These are phyloP conservation scores for Collichthys lucidus DNA, from an alignment of 2,113 vertebrate genomes.

Conservation along the genomic window DNA sequence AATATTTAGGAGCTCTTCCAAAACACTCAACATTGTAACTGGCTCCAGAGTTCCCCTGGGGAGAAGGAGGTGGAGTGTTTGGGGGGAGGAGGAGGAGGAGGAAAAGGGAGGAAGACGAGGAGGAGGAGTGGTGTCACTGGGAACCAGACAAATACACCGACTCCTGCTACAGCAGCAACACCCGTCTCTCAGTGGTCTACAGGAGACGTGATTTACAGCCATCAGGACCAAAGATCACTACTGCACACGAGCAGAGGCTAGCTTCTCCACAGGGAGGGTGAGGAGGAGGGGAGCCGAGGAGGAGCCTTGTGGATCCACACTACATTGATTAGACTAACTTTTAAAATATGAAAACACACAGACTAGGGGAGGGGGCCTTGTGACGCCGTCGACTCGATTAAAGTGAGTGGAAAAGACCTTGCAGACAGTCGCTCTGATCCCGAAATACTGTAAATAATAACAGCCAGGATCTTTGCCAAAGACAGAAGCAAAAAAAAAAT, in stretches of 20 bases:
- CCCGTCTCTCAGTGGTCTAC: conserved; percentile 53
- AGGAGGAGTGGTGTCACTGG: conserved; percentile 41
- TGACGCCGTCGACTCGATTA: conserved; percentile 17
- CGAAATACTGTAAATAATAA: conserved; percentile 7
- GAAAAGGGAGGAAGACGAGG: not conserved
- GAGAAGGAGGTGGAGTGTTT: conserved; percentile 67
- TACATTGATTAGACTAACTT: conserved; percentile 52
- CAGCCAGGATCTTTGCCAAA: not conserved
- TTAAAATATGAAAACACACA: conserved; percentile 25
- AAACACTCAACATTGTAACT: conserved; percentile 82
- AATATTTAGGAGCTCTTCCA: conserved; percentile 85
- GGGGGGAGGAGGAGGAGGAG: conserved; percentile 4
- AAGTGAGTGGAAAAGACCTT: conserved; percentile 8
- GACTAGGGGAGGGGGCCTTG: not conserved
- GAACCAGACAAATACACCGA: conserved; percentile 66
- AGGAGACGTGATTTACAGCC: conserved; percentile 66
- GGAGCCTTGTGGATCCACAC: conserved; percentile 43
- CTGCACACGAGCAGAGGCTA: conserved; percentile 48
- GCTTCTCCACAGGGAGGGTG: conserved; percentile 25
- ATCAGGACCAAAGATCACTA: conserved; percentile 41
- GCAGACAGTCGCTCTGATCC: not conserved
- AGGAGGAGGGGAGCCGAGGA: not conserved
- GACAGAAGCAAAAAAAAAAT: not conserved
- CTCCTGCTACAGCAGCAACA: conserved; percentile 72
- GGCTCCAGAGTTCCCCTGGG: conserved; percentile 77